Base-by-base conservation (phyloP, 2,888 invertebrate species). In the Oxyscelio sp. region DNA sequence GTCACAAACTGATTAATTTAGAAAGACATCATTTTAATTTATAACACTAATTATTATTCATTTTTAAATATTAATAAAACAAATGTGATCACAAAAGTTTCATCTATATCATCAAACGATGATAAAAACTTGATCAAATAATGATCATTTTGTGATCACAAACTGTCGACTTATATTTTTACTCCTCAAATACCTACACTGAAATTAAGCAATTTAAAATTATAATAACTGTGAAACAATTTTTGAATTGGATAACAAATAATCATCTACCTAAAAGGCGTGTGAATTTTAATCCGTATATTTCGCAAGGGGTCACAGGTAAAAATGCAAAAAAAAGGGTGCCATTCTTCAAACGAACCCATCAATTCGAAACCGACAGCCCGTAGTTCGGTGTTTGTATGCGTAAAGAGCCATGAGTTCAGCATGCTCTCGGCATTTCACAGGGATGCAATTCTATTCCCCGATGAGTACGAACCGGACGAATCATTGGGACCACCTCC, bases 401-500 rank as follows among this genome's bases (percentile, higher is more conserved):
- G 74, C 85, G 83, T 82, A 70, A 63, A 77, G 85, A 71, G 79
- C 74, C 74, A 54, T 58, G 71, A 81, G 83, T 83, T 85, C 77
- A 66, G 70, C 85, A 83, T 74, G 87, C 83, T 78, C 87, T 68
- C 27, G 83, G 81, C 83, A 83, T 80, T 87, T 87, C 81, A 85
- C 85, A 83, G 74, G 71, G 86, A 82, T 84, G 82, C 81, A 81
- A 78, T 81, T 83, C 85, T 81, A 77, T 75, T 74, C 75, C 83
- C 73, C 70, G 77, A 50, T 73, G 77, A 43, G 84, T 82, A 79
- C 84, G 84, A 86, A 79, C 81, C 82, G 79, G 68, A 84, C 82
- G 61, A 83, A 75, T 80, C 82, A 79, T 80, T 81, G 58, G 77
- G 85, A 87, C 87, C 87, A 87, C 87, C 87, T 85, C 70, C 85